These are phyloP conservation scores for Sylvietta virens DNA, from an alignment of 2,113 vertebrate genomes.

Conservation along the genomic window DNA sequence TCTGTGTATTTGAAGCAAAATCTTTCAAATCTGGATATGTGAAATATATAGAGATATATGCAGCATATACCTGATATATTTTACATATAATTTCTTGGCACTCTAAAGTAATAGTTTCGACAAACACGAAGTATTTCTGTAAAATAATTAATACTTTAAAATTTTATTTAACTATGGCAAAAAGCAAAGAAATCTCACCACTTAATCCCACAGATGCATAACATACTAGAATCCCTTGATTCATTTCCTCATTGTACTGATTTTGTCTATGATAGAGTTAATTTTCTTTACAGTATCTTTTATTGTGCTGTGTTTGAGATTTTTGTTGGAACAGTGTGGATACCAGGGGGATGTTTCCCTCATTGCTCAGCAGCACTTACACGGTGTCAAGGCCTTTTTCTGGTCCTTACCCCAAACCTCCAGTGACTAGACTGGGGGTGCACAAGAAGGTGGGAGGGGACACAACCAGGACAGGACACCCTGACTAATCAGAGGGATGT, in stretches of 20 bases:
- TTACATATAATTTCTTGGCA: neutral
- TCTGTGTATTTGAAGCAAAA: neutral
- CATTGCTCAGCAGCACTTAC: neutral
- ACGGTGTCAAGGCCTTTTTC: accelerated
- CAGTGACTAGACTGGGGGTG: accelerated
- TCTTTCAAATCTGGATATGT: neutral
- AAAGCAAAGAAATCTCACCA: neutral
- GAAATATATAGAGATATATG: neutral
- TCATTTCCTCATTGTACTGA: neutral
- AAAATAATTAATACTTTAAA: neutral
- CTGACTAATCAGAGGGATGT: neutral
- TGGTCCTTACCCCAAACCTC: accelerated
- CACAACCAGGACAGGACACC: neutral
- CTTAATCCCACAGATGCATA: neutral
- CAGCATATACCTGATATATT: neutral
- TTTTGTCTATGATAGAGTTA: neutral
- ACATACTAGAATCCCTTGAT: neutral
- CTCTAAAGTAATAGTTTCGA: neutral
- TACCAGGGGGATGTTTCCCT: neutral
- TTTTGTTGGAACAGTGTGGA: neutral
- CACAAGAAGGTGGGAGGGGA: neutral
- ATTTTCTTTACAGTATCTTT: neutral
- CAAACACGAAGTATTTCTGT: neutral
- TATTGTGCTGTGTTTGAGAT: neutral
- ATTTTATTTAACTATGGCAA: neutral